Base-by-base conservation (phyloP, 2,888 invertebrate species). In the Masnerella sp. region DNA sequence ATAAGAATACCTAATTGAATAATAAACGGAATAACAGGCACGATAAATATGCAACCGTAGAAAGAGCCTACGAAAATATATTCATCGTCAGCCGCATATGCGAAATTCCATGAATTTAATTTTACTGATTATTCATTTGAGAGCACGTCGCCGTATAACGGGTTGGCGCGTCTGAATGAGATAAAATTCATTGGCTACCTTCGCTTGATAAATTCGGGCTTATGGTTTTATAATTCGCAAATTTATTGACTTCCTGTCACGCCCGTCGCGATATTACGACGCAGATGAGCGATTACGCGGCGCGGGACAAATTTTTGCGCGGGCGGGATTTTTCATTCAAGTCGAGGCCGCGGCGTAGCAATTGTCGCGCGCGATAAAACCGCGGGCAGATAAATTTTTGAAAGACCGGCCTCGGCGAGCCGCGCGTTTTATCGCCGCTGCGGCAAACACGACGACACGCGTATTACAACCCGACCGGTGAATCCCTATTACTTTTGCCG, bases 61-160 rank as follows among this genome's bases (percentile, higher is more conserved):
- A 49, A 68, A 34, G 28, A 40, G 51, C 36, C 59, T 43, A 85
- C 78, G 80, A 64, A 56, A 62, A 34, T 38, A 64, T 52, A 58
- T 70, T 49, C 36, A 25, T 36, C 52, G 51, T 25, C 34, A 49
- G 51, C 28, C 43, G 40, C 47, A 49, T 47, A 25, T 62, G 51
- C 22, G 64, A 64, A 49, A 64, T 70, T 59, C 20, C 64, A 59
- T 71, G 64, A 51, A 64, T 71, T 71, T 65, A 64, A 71, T 65
- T 71, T 71, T 38, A 49, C 52, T 58, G 59, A 64, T 71, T 71
- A 64, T 71, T 64, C 58, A 71, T 71, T 64, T 71, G 52, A 25
- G 45, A 71, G 43, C 64, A 71, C 64, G 51, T 22, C 54, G 56
- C 38, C 11, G 40, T 47, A 42, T 45, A 70, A 52, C 42, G 42